Conservation (phyloP, 2,888 invertebrate genomes). For the Pyrrhosoma nymphula region DNA sequence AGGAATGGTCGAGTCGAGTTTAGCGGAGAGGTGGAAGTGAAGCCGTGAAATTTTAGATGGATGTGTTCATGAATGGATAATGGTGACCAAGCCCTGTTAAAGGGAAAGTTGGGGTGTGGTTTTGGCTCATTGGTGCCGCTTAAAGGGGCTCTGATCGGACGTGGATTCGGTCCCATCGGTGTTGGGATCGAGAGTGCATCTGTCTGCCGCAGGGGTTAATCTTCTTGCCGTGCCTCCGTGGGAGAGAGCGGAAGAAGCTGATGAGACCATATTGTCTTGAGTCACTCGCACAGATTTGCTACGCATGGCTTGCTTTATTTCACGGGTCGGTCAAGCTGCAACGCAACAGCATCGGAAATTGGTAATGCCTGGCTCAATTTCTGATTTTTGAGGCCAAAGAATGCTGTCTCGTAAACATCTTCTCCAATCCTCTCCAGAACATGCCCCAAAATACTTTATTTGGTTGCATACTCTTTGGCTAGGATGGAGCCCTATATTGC, state of each 20-base stretch:
- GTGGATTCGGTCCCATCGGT: not conserved
- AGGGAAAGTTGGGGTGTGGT: slow-evolving; percentile 14
- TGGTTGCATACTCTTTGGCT: no score
- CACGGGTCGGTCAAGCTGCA: not conserved
- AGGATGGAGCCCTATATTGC: no score
- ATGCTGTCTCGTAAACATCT: no score
- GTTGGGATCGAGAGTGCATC: not conserved
- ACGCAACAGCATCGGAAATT: not conserved
- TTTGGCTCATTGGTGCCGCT: not conserved
- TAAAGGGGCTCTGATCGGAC: not conserved
- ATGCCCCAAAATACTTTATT: no score
- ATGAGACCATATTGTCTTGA: not conserved
- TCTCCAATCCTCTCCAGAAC: no score
- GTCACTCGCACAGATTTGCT: not conserved
- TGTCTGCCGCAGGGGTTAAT: not conserved
- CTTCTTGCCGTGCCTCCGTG: not conserved
- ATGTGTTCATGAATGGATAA: not conserved
- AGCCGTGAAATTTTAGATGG: slow-evolving; percentile 13
- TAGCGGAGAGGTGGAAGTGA: not conserved
- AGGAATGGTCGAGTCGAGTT: not conserved
- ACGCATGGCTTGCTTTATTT: not conserved
- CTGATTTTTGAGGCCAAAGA: not conserved
- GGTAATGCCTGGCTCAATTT: not conserved
- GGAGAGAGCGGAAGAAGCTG: not conserved
- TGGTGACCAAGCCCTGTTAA: not conserved